Evolutionary conservation across 1,140 invertebrate genomes (phyloP).

Genomic region (Bombus vancouverensis): DNA sequence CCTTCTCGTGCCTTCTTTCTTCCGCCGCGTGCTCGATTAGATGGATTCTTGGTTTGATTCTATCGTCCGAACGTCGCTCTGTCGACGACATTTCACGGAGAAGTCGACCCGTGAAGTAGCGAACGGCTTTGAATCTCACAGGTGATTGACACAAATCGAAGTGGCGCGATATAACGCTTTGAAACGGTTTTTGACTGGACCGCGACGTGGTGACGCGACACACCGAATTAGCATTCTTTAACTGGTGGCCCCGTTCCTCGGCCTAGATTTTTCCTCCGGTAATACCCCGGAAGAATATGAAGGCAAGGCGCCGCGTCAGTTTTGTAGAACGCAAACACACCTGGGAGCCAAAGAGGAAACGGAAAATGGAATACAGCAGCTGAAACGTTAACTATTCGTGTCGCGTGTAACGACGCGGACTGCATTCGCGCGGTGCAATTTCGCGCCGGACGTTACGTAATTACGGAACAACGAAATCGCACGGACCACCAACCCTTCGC

Average conservation of each 20-base stretch:
- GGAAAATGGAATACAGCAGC: not conserved
- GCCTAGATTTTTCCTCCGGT: not conserved
- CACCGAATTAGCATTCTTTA: constrained; percentile 27
- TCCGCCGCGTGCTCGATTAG: not conserved
- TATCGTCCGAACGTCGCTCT: no score
- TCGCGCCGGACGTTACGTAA: constrained; percentile 43
- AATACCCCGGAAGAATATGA: no score
- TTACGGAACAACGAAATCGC: constrained; percentile 41
- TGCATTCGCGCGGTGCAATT: constrained; percentile 29
- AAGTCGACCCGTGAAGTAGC: no score
- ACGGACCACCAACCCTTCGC: not conserved
- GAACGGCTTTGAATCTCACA: no score
- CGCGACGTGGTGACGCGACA: not conserved
- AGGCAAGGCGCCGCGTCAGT: no score
- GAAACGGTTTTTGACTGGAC: constrained; percentile 21
- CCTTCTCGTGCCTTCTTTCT: not conserved
- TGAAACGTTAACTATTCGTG: constrained; percentile 18
- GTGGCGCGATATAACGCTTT: not conserved
- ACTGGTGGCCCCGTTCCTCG: not conserved
- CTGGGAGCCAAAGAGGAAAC: no score
- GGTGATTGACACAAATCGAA: no score
- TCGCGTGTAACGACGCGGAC: constrained; percentile 20
- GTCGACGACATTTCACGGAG: no score
- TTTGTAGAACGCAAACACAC: not conserved
- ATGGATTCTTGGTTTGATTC: no score